A percentile compares a stretch with the other conserved stretches of the same genome.
Conservation (phyloP, 2,797 vertebrate genomes). For the Adrianichthys oophorus region DNA sequence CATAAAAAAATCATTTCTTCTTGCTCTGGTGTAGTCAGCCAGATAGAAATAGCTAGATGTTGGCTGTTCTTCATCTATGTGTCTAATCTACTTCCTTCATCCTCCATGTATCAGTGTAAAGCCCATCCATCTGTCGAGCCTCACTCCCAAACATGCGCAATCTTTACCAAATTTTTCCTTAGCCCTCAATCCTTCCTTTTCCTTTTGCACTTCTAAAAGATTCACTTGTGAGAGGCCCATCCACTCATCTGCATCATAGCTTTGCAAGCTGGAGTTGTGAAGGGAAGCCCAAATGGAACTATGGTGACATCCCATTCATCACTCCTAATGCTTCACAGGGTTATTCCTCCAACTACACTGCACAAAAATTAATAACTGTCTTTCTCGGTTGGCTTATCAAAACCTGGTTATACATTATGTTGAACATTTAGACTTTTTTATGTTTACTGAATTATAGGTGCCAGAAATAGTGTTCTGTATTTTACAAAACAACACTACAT, state of each 20-base stretch:
- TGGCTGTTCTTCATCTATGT: slow-evolving; percentile 13
- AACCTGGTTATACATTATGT: slow-evolving; percentile 2
- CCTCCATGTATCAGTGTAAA: not conserved
- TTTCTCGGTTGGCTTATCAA: slow-evolving; percentile 14
- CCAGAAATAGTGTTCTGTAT: too few species aligned
- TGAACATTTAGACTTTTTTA: not conserved
- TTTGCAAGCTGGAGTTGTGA: slow-evolving; percentile 56
- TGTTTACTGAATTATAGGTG: too few species aligned
- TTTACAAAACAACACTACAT: too few species aligned
- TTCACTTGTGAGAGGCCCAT: slow-evolving; percentile 57
- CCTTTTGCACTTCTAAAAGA: slow-evolving; percentile 24
- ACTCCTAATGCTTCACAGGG: slow-evolving; percentile 53
- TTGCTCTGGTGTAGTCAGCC: slow-evolving; percentile 43
- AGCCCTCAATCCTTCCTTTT: slow-evolving; percentile 9
- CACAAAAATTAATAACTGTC: slow-evolving; percentile 41
- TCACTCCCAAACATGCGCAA: slow-evolving; percentile 1
- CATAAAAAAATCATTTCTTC: slow-evolving; percentile 54
- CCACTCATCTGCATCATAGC: slow-evolving; percentile 64
- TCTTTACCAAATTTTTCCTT: not conserved
- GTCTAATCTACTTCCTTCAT: slow-evolving; percentile 3
- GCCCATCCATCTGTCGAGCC: not conserved
- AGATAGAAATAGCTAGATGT: slow-evolving; percentile 38
- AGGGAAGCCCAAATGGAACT: slow-evolving; percentile 76
- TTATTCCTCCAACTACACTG: slow-evolving; percentile 52
- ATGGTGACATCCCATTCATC: slow-evolving; percentile 74